Evolutionary conservation across 2,888 invertebrate genomes (phyloP), one percentile per base, ranked within the genome.

Genomic region (Xanthorhoe spadicearia): DNA sequence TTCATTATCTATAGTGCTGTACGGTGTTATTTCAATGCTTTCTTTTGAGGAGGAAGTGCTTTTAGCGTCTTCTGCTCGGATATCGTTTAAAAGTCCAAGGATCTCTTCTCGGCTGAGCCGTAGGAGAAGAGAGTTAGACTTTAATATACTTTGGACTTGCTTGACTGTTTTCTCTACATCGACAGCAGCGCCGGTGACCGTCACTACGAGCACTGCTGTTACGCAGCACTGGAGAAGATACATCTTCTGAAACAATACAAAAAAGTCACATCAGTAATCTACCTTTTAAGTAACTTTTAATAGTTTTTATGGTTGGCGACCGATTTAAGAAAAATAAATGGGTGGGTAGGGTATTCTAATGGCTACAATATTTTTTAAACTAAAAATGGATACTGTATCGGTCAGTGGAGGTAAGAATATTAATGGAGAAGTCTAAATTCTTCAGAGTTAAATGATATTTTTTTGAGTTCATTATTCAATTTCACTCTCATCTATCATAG

Each of bases 81-180:
- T 95, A 73, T 96, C 96, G 71, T 95, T 94, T 5, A 96, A 83
- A 17, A 96, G 92, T 70, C 94, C 94, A 28, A 96, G 83, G 68
- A 96, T 96, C 80, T 96, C 95, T 8, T 94, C 94, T 75, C 95
- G 88, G 0, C 94, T 93, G 28, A 96, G 83, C 68, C 95, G 90
- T 0, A 96, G 96, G 55, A 96, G 82, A n/a, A 90, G 89, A 2
- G 94, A 89, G 81, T 96, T 94, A 4, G 92, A 85, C 76, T 93
- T 90, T 8, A 96, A 86, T 74, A 96, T 93, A 43, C 83, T 93
- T 77, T 96, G 95, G 1, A 96, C 96, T 86, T 96, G 95, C 75
- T 94, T 90, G 6, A 96, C 94, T 8, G 96, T 96, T 71, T 92
- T 93, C 74, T 95, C 94, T 0, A 95, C 88, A 71, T 94, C 93